These are phyloP conservation scores for Connochaetes taurinus DNA, from an alignment of 2,113 vertebrate species.

Conservation along the genomic window DNA sequence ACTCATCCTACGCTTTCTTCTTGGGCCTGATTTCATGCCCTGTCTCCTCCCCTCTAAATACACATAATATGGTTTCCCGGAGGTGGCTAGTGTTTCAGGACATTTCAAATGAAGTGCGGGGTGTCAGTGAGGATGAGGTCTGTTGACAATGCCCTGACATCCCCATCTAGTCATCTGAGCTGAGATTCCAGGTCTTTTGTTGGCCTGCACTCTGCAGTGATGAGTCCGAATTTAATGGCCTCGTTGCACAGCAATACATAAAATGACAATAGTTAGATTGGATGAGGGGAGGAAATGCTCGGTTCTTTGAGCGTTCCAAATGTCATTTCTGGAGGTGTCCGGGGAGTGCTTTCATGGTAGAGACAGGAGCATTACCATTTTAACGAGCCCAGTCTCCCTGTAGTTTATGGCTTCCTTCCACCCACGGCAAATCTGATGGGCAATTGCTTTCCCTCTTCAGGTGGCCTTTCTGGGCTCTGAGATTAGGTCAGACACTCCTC, in stretches of 20 bases:
- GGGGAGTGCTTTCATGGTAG: conserved; percentile 35
- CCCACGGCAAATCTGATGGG: conserved; percentile 62
- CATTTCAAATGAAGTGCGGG: not conserved
- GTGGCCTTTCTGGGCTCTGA: conserved; percentile 66
- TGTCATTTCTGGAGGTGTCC: conserved; percentile 58
- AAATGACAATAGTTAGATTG: conserved; percentile 49
- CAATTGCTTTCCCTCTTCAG: conserved; percentile 71
- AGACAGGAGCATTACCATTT: conserved; percentile 61
- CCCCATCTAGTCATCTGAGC: not conserved
- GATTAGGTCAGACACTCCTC: conserved; percentile 68
- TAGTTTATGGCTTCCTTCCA: conserved; percentile 75
- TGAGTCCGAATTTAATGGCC: not conserved
- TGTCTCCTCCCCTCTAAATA: not conserved
- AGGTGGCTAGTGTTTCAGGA: not conserved
- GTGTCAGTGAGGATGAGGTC: not conserved
- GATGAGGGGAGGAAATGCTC: conserved; percentile 27
- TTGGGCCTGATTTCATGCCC: not conserved
- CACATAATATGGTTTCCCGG: not conserved
- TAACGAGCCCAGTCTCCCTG: conserved; percentile 68
- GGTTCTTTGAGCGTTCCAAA: conserved; percentile 40
- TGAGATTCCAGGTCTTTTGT: not conserved
- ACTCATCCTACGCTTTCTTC: not conserved
- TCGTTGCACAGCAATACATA: not conserved
- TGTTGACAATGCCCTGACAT: not conserved
- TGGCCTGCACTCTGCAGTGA: not conserved